Evolutionary conservation across 2,797 vertebrate species (phyloP).

Genomic region (Acanthurus tractus): DNA sequence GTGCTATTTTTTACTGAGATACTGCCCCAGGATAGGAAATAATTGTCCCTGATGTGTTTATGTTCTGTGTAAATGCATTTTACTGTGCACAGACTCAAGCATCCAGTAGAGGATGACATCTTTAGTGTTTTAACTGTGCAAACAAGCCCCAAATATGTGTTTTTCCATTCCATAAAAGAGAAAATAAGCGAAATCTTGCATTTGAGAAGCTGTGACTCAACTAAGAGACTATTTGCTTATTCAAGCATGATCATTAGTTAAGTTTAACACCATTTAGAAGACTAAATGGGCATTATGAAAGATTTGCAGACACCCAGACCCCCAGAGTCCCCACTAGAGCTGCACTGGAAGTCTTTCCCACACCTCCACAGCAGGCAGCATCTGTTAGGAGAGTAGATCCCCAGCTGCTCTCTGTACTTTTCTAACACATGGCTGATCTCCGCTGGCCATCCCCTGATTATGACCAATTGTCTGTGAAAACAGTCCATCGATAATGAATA

Average conservation of each 20-base stretch:
- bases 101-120: neutral
- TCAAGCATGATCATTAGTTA: neutral
- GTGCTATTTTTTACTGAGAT: neutral
- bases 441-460: conserved; percentile 50
- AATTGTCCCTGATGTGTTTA: neutral
- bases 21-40: no score
- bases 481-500: conserved; percentile 63
- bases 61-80: neutral
- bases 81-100: neutral
- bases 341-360: conserved; percentile 43
- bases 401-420: conserved; percentile 64
- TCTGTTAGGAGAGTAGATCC: conserved; percentile 64
- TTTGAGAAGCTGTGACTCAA: neutral
- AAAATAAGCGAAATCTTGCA: neutral
- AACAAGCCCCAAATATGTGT: conserved; percentile 4
- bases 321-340: conserved; percentile 5
- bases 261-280: neutral
- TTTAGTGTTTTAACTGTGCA: neutral
- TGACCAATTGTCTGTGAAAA: conserved; percentile 67
- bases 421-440: conserved; percentile 50
- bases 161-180: neutral
- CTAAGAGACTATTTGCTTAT: neutral
- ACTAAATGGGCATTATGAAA: neutral
- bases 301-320: conserved; percentile 5
- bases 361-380: conserved; percentile 57